Evolutionary conservation across 2,797 vertebrate species (phyloP), one percentile per base, ranked within the genome.

Genomic region (Rhinichthys osculus): DNA sequence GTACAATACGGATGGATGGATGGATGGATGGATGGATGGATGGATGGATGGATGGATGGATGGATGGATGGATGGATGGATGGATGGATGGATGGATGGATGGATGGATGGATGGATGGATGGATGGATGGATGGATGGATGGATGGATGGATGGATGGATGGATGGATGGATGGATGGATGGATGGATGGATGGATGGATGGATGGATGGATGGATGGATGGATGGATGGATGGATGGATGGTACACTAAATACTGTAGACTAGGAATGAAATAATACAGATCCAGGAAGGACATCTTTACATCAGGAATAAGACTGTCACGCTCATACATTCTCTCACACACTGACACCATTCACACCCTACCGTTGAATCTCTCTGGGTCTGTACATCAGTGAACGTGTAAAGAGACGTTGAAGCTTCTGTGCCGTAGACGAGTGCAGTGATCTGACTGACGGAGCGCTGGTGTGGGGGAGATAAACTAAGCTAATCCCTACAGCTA

Each of bases 291-390:
- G 23, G 16, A 5, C 14, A 64, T 14, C 19, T 23, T n/a, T 21
- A 66, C 23, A 17, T 47, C 72, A 88, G 21, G 11, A 17, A 23
- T 44, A 21, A 19, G 66, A 57, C 67, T 19, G 2, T 42, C 97
- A 84, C 97, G 96, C 21, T 96, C 78, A 81, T 96, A 95, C 64
- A 96, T 95, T 97, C 98, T 86, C 38, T 83, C 87, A 70, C 81
- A 44, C 50, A 59, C 30, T 62, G 10, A 69, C 9, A 90, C 74
- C 66, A 13, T 62, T 47, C 54, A 66, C 38, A 73, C 33, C 66
- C 42, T 79, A 78, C 83, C 83, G 76, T 47, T 38, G 67, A 71
- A 13, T 62, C 11, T 8, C 35, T 73, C 3, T 2, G 17, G 30
- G 35, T 82, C n/a, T 82, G 69, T 73, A 6, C 13, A 7, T 40